A percentile compares a stretch with the other conserved stretches of the same genome.
These are phyloP conservation scores for Cryptops parisi DNA, from an alignment of 2,888 invertebrate species.

Conservation along the genomic window DNA sequence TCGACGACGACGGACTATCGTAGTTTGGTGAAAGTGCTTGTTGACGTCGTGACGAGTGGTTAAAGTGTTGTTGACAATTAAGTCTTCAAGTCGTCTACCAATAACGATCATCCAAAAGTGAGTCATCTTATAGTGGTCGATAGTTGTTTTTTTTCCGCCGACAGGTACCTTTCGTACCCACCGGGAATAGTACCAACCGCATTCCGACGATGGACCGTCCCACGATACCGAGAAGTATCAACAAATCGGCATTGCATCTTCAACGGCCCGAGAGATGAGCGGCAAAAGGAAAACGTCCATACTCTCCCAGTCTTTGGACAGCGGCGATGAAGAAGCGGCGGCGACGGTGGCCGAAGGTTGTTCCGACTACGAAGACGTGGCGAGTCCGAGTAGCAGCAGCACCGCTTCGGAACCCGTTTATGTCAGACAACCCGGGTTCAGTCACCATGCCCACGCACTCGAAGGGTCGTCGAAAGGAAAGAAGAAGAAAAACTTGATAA, in stretches of 20 bases:
- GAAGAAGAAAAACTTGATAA: constrained; percentile 14
- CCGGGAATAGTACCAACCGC: too few relatives aligned
- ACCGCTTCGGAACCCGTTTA: constrained; percentile 16
- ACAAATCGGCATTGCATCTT: not conserved
- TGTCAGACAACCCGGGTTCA: constrained; percentile 14
- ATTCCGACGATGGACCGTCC: too few relatives aligned
- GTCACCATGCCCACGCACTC: constrained; percentile 12
- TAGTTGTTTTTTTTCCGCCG: too few relatives aligned
- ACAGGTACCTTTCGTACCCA: too few relatives aligned
- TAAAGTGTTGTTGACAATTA: too few relatives aligned
- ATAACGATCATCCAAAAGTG: too few relatives aligned
- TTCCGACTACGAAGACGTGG: constrained; percentile 6
- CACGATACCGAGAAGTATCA: too few relatives aligned
- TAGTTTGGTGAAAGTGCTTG: too few relatives aligned
- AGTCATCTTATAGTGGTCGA: too few relatives aligned
- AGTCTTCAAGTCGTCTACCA: too few relatives aligned
- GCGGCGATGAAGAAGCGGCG: constrained; percentile 5
- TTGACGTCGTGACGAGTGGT: too few relatives aligned
- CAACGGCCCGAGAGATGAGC: not conserved
- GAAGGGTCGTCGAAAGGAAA: constrained; percentile 11
- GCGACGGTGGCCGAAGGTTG: not conserved
- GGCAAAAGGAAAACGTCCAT: constrained; percentile 7
- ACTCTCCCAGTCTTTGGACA: not conserved
- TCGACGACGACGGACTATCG: too few relatives aligned
- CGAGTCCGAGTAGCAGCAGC: constrained; percentile 15